phyloP scores from a whole-genome alignment of 2,888 invertebrate species.

The Philereme transversata region DNA sequence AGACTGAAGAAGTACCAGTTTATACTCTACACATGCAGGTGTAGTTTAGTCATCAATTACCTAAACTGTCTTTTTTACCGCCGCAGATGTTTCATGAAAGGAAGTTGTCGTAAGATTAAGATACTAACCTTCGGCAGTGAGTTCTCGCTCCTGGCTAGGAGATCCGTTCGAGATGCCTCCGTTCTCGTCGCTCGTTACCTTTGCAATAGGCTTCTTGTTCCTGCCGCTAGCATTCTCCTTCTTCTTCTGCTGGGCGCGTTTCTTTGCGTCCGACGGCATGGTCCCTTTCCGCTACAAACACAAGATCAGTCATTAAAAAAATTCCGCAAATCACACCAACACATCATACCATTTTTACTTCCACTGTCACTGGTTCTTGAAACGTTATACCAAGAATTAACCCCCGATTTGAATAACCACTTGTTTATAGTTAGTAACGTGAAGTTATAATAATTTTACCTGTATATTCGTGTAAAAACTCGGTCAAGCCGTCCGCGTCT shows the following conservation, averaged over 20 bases:
- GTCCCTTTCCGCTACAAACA: conserved; percentile 45
- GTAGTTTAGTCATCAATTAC: no score
- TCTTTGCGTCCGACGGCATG: conserved; percentile 99
- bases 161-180: conserved; percentile 76
- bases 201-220: conserved; percentile 80
- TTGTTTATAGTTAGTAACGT: conserved; percentile 3
- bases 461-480: conserved; percentile 59
- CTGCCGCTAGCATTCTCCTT: conserved; percentile 95
- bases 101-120: background rate
- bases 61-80: background rate
- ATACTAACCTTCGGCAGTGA: conserved; percentile 88
- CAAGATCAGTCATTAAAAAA: conserved; percentile 22
- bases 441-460: conserved; percentile 46
- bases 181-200: conserved; percentile 82
- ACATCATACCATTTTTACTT: conserved; percentile 2
- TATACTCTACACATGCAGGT: no score
- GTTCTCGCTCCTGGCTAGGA: conserved; percentile 81
- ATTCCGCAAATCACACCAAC: conserved; percentile 23
- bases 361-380: background rate
- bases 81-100: background rate
- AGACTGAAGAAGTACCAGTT: no score
- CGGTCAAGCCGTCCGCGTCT: conserved; percentile 72
- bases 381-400: conserved; percentile 1
- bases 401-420: background rate
- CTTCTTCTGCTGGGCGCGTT: conserved; percentile 98